phyloP scores from a whole-genome alignment of 2,113 vertebrate species.

The Anas platyrhynchos region DNA sequence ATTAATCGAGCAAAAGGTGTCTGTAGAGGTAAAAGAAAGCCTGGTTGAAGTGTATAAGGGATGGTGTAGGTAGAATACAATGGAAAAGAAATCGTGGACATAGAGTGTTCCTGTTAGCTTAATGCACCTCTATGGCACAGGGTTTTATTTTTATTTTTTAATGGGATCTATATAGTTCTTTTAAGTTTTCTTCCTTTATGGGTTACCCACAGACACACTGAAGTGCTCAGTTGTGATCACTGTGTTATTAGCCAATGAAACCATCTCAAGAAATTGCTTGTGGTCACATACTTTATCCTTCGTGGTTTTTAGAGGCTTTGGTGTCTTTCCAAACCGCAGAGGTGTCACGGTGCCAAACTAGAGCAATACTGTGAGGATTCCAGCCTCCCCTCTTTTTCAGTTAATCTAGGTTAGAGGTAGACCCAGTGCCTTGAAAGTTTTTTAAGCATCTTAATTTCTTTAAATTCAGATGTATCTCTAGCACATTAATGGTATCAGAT shows the following conservation, averaged over 20 bases:
- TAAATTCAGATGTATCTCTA: background rate
- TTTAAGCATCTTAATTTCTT: background rate
- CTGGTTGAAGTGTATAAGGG: background rate
- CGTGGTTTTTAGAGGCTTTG: background rate
- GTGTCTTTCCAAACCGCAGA: background rate
- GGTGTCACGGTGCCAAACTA: background rate
- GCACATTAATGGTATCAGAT: background rate
- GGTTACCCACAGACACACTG: background rate
- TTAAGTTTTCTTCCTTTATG: background rate
- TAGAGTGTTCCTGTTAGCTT: background rate
- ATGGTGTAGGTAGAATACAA: background rate
- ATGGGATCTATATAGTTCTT: background rate
- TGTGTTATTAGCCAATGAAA: background rate
- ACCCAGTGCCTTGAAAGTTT: background rate
- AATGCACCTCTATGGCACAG: fast-evolving
- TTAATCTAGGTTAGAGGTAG: background rate
- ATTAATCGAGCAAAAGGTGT: background rate
- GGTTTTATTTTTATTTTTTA: background rate
- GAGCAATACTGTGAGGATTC: background rate
- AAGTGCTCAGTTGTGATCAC: background rate
- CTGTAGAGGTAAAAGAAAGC: background rate
- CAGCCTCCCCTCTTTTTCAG: background rate
- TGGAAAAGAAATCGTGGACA: background rate
- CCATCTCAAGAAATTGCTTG: background rate
- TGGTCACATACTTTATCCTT: background rate